Evolutionary conservation across 2,888 invertebrate genomes (phyloP), one percentile per base, ranked within the genome.

Genomic region (Hydriomena furcata): DNA sequence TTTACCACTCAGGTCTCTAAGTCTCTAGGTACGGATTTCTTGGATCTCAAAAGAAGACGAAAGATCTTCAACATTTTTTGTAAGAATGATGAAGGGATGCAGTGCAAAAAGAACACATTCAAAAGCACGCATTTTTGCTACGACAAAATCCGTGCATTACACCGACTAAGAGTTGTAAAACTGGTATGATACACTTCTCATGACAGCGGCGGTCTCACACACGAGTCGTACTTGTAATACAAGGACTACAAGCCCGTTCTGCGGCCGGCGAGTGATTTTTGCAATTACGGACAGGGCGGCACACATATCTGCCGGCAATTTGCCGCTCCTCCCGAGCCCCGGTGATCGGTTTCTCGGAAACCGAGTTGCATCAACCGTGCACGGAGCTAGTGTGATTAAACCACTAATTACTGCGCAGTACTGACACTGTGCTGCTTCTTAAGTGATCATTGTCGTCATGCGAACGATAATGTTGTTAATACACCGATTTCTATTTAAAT

Each of bases 291-390:
- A 72, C 82, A 76, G 76, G 46, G 71, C 83, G 81, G 84, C 84
- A 84, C 77, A 84, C 84, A 85, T 87, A 88, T 86, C 86, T 86
- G 84, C 66, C 76, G 75, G 85, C 79, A 87, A 89, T 86, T 88
- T 88, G 85, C 86, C 82, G 83, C 79, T 80, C 77, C 79, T 74
- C 71, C 58, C 73, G 79, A 78, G 76, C 82, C 71, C 66, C 76
- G 70, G 66, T 82, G 86, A 84, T 83, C 82, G 81, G 69, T 61
- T 90, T 89, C 89, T 82, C 69, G 73, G 89, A 89, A 89, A 70
- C 73, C 66, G 75, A 73, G 82, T 84, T 84, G 84, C 85, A 85
- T 81, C 83, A 79, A 79, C 76, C 67, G 71, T 63, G 71, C 66
- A 61, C 68, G 68, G 67, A 68, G 78, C 73, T 73, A 67, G 76